Conservation (phyloP, 2,113 vertebrate genomes). For the Aptenodytes patagonicus region DNA sequence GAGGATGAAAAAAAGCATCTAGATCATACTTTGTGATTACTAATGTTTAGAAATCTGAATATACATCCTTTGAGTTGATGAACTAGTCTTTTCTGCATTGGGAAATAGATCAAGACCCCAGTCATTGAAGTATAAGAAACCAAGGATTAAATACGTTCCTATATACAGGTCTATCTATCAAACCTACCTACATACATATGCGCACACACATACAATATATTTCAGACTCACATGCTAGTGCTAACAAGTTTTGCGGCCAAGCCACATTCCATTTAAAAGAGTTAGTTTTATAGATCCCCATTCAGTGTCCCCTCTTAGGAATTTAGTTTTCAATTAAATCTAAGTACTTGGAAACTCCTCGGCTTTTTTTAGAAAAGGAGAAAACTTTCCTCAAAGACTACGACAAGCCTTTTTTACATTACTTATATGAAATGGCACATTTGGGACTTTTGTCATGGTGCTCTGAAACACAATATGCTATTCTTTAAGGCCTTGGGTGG, state of each 20-base stretch:
- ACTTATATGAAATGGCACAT: not conserved
- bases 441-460: not conserved
- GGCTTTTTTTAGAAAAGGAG: not conserved
- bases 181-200: not conserved
- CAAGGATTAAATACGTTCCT: not conserved
- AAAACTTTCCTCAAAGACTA: not conserved
- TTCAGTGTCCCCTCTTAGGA: not conserved
- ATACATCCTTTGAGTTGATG: not conserved
- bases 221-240: not conserved
- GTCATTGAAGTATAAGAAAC: not conserved
- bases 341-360: not conserved
- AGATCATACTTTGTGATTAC: not conserved
- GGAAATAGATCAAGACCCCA: not conserved
- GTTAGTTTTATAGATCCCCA: not conserved
- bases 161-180: not conserved
- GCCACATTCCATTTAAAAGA: slow-evolving; percentile 33
- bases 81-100: not conserved
- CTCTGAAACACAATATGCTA: not conserved
- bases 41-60: not conserved
- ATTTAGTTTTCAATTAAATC: not conserved
- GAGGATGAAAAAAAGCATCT: not conserved
- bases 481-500: not conserved
- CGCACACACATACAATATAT: not conserved
- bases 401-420: not conserved
- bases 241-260: slow-evolving; percentile 36